Conservation (phyloP, 2,797 vertebrate genomes). For the Iguana delicatissima region DNA sequence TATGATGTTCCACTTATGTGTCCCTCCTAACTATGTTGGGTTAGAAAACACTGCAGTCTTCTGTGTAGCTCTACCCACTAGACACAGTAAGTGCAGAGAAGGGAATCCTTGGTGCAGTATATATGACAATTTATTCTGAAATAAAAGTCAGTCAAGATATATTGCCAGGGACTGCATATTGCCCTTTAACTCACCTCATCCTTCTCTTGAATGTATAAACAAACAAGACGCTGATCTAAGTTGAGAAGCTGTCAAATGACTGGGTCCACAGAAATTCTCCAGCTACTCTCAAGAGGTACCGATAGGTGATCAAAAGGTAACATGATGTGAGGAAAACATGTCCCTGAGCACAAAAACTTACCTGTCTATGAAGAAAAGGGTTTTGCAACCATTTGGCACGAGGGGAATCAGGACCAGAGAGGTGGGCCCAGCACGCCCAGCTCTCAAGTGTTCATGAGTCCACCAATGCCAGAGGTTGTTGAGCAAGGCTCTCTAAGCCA, state of each 20-base stretch:
- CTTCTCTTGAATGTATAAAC: background rate
- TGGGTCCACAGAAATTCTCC: background rate
- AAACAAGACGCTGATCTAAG: slow-evolving; percentile 7
- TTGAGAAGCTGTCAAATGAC: background rate
- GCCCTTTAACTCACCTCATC: background rate
- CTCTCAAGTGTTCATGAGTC: background rate
- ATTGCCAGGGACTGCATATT: background rate
- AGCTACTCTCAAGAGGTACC: background rate
- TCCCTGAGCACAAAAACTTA: slow-evolving; percentile 9
- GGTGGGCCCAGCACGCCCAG: background rate
- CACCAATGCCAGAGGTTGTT: background rate
- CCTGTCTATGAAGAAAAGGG: slow-evolving; percentile 3
- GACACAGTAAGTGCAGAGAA: background rate
- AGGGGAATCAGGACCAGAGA: background rate
- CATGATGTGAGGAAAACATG: background rate
- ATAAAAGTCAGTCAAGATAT: background rate
- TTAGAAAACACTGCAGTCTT: too few species aligned
- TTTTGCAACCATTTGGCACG: background rate
- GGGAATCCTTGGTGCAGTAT: background rate
- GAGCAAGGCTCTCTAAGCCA: background rate
- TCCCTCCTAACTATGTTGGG: background rate
- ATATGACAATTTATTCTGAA: background rate
- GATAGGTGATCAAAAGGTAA: background rate
- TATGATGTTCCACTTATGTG: background rate
- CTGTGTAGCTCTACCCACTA: background rate